These are phyloP conservation scores for Drosophila repleta DNA, from an alignment of 1,140 invertebrate species.

Conservation along the genomic window DNA sequence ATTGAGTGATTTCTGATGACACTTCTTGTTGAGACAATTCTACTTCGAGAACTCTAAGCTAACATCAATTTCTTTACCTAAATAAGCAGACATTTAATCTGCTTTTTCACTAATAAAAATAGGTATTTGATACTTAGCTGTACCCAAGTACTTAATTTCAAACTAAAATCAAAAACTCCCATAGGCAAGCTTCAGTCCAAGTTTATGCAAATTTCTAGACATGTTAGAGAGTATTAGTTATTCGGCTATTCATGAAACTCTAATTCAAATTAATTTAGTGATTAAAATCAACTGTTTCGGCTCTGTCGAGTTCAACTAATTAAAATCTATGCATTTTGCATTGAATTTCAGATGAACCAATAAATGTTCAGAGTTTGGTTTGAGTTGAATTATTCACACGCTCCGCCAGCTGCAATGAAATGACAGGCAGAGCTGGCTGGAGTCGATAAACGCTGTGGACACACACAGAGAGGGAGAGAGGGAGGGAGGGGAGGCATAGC, in stretches of 20 bases:
- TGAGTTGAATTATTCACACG: slow-evolving; percentile 29
- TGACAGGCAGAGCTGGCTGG: slow-evolving; percentile 13
- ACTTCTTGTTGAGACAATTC: too few relatives aligned
- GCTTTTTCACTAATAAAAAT: too few relatives aligned
- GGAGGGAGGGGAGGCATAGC: slow-evolving; percentile 8
- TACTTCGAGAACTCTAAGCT: too few relatives aligned
- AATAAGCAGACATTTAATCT: too few relatives aligned
- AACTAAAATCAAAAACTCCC: too few relatives aligned
- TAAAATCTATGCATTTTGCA: slow-evolving; percentile 24
- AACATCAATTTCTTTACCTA: too few relatives aligned
- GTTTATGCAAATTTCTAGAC: too few relatives aligned
- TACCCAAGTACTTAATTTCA: too few relatives aligned
- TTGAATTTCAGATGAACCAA: slow-evolving; percentile 11
- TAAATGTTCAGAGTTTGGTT: slow-evolving; percentile 27
- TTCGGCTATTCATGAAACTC: not conserved
- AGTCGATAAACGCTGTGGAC: slow-evolving; percentile 35
- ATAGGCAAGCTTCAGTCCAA: too few relatives aligned
- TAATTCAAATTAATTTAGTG: slow-evolving; percentile 14
- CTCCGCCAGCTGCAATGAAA: slow-evolving; percentile 1
- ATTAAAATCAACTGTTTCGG: slow-evolving; percentile 22
- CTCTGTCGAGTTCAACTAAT: slow-evolving; percentile 6
- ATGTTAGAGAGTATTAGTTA: not conserved
- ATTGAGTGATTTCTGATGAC: too few relatives aligned
- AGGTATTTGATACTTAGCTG: too few relatives aligned
- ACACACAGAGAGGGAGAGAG: slow-evolving; percentile 19